phyloP scores from a whole-genome alignment of 2,797 vertebrate genomes.

The Chromis chromis region DNA sequence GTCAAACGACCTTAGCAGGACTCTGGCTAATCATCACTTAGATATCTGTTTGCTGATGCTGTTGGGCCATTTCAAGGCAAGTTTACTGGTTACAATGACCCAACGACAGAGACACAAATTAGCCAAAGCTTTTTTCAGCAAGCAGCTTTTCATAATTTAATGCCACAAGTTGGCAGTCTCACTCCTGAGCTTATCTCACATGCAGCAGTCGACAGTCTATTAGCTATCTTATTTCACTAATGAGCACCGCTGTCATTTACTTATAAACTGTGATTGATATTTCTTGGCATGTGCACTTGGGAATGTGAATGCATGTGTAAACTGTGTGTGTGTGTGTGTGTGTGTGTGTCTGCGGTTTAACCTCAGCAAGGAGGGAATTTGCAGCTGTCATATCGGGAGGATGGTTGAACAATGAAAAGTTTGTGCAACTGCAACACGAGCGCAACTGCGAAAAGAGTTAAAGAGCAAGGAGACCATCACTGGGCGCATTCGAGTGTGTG shows the following conservation, averaged over 20 bases:
- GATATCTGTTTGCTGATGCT: constrained; percentile 22
- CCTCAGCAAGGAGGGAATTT: constrained; percentile 62
- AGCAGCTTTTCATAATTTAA: constrained; percentile 7
- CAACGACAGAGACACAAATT: constrained; percentile 8
- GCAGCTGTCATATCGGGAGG: constrained; percentile 77
- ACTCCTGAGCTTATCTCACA: constrained; percentile 16
- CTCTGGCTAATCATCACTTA: constrained; percentile 37
- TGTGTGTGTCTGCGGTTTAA: constrained; percentile 47
- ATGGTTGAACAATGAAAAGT: constrained; percentile 74
- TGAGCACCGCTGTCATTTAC: constrained; percentile 37
- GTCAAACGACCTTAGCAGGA: constrained; percentile 29
- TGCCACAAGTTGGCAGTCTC: constrained; percentile 4
- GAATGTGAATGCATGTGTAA: constrained; percentile 24
- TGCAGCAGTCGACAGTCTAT: constrained; percentile 14
- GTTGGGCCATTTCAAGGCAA: constrained; percentile 19
- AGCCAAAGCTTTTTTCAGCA: constrained; percentile 1
- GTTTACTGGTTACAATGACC: constrained; percentile 16
- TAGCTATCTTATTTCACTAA: constrained; percentile 43
- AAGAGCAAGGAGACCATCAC: constrained; percentile 23
- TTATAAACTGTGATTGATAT: constrained; percentile 52
- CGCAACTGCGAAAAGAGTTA: constrained; percentile 43
- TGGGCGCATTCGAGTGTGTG: constrained; percentile 18
- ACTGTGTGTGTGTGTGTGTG: constrained; percentile 17
- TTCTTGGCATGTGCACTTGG: constrained; percentile 55
- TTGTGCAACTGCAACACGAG: constrained; percentile 66